Percentiles rank a stretch among this genome's conserved stretches.
phyloP scores from a whole-genome alignment of 2,888 invertebrate genomes.

The Eristalis pertinax region DNA sequence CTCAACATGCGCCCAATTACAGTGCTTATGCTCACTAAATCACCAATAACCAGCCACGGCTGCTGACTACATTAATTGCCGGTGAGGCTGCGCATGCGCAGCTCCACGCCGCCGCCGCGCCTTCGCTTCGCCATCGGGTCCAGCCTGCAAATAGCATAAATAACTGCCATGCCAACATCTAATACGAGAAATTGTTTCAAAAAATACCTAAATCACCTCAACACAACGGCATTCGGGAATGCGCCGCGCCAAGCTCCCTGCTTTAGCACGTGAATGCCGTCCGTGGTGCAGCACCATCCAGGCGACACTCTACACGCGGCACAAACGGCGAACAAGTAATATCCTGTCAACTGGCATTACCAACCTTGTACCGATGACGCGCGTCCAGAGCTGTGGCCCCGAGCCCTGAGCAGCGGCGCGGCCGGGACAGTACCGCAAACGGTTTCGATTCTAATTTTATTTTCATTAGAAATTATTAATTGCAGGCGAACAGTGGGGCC shows the following conservation, averaged over 20 bases:
- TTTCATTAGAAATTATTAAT: slow-evolving; percentile 63
- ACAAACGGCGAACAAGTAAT: slow-evolving; percentile 53
- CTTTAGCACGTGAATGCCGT: slow-evolving; percentile 25
- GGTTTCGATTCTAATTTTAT: slow-evolving; percentile 45
- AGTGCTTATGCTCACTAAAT: slow-evolving; percentile 46
- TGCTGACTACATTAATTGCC: slow-evolving; percentile 48
- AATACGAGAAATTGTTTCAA: slow-evolving; percentile 40
- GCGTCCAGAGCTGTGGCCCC: slow-evolving; percentile 7
- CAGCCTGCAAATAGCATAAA: slow-evolving; percentile 52
- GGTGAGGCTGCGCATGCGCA: slow-evolving; percentile 21
- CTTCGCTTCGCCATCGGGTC: neutral
- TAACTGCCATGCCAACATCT: slow-evolving; percentile 64
- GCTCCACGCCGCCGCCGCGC: slow-evolving; percentile 6
- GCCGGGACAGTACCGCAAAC: slow-evolving; percentile 18
- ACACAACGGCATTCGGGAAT: slow-evolving; percentile 46
- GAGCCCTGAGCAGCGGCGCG: neutral
- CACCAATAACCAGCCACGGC: slow-evolving; percentile 57
- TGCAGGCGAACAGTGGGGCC: slow-evolving; percentile 35
- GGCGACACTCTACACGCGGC: slow-evolving; percentile 52
- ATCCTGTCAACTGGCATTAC: slow-evolving; percentile 68
- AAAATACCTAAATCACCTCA: slow-evolving; percentile 47
- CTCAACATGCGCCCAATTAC: slow-evolving; percentile 51
- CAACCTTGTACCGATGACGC: slow-evolving; percentile 66
- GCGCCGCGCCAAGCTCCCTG: slow-evolving; percentile 51
- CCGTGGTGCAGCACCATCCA: slow-evolving; percentile 34